Conservation (phyloP, 2,797 vertebrate genomes). For the Epinephelus awoara region DNA sequence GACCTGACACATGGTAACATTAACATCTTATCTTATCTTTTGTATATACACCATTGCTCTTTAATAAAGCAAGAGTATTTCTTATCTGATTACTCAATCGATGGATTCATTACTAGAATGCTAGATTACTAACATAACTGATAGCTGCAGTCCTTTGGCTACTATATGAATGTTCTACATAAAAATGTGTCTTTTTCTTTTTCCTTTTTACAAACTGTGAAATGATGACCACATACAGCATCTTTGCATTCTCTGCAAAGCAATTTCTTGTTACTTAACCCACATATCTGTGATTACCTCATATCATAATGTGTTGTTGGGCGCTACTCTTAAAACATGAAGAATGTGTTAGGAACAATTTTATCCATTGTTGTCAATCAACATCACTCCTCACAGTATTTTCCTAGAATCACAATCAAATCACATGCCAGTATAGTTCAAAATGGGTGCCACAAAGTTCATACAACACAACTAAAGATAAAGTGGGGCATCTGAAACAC, state of each 20-base stretch:
- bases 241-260: background rate
- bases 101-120: too few species aligned
- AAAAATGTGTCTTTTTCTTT: too few species aligned
- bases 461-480: constrained; percentile 11
- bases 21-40: too few species aligned
- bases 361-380: background rate
- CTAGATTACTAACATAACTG: too few species aligned
- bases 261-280: background rate
- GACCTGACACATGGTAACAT: too few species aligned
- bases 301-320: background rate
- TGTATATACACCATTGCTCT: too few species aligned
- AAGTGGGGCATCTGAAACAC: constrained; percentile 15
- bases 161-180: too few species aligned
- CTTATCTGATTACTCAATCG: too few species aligned
- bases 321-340: too few species aligned
- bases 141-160: too few species aligned
- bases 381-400: background rate
- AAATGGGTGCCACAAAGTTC: background rate
- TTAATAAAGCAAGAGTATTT: too few species aligned
- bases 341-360: background rate
- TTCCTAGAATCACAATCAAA: background rate
- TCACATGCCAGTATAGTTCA: background rate
- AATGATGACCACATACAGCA: background rate
- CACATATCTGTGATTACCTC: background rate
- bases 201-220: too few species aligned